phyloP scores from a whole-genome alignment of 2,113 vertebrate genomes.

The Leptocoma aspasia region DNA sequence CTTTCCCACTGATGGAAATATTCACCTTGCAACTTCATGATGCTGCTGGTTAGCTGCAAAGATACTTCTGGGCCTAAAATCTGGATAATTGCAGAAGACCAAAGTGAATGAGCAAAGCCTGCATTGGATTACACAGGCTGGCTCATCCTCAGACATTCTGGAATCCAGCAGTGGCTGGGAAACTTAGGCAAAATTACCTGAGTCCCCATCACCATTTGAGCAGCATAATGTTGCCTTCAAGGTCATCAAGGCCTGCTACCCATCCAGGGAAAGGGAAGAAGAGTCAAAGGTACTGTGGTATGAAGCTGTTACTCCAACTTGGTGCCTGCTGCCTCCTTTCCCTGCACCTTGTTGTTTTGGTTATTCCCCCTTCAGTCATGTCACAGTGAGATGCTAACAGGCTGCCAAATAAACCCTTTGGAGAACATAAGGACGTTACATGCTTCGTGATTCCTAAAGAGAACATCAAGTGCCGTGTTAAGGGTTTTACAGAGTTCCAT shows the following conservation, averaged over 20 bases:
- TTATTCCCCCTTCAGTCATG: not conserved
- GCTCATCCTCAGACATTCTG: not conserved
- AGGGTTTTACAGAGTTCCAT: not conserved
- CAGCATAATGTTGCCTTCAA: not conserved
- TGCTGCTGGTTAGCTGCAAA: not conserved
- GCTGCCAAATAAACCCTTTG: slow-evolving; percentile 23
- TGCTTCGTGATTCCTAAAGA: slow-evolving; percentile 32
- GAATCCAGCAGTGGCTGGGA: not conserved
- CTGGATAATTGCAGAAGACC: not conserved
- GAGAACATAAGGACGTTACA: slow-evolving; percentile 42
- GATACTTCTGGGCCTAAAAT: not conserved
- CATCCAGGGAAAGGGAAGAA: not conserved
- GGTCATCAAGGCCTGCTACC: not conserved
- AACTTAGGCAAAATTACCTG: not conserved
- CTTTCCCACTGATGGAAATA: not conserved
- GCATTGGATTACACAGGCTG: not conserved
- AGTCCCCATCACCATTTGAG: not conserved
- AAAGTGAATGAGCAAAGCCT: not conserved
- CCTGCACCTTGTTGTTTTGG: not conserved
- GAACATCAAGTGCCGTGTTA: not conserved
- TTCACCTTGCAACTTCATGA: not conserved
- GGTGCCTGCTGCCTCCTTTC: not conserved
- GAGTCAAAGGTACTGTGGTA: not conserved
- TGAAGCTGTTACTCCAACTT: not conserved
- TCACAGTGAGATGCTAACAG: not conserved